These are phyloP conservation scores for Octomys mimax DNA, from an alignment of 2,797 vertebrate genomes.

Conservation along the genomic window DNA sequence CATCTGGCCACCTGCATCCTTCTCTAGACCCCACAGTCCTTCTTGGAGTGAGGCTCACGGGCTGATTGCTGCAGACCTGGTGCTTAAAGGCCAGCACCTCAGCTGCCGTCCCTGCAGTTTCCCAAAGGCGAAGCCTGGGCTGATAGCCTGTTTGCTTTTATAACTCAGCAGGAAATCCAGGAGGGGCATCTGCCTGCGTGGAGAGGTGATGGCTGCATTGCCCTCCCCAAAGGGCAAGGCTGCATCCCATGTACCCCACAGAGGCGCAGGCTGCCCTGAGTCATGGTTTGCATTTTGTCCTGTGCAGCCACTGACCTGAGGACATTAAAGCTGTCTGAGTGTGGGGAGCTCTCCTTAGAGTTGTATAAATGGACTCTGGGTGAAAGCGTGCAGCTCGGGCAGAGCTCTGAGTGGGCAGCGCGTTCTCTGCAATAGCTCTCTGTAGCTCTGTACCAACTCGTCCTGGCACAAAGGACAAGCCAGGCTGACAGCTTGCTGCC, in stretches of 20 bases:
- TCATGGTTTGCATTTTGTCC: constrained; percentile 66
- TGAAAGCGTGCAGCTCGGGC: constrained; percentile 13
- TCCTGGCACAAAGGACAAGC: neutral
- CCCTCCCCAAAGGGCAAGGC: constrained; percentile 3
- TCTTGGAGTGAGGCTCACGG: neutral
- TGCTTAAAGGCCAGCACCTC: neutral
- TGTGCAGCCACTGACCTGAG: constrained; percentile 53
- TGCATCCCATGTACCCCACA: neutral
- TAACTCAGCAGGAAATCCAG: constrained; percentile 13
- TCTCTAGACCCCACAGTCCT: neutral
- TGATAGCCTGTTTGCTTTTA: constrained; percentile 31
- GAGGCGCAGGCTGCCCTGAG: neutral
- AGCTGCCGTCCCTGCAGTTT: neutral
- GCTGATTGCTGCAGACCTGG: neutral
- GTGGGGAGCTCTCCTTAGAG: neutral
- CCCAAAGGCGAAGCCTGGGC: constrained; percentile 25
- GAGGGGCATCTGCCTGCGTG: neutral
- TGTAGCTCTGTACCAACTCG: neutral
- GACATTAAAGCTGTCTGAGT: constrained; percentile 27
- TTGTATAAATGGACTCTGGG: constrained; percentile 36
- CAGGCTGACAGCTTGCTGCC: neutral
- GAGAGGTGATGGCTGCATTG: neutral
- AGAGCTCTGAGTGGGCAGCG: constrained; percentile 11
- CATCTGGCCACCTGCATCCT: neutral
- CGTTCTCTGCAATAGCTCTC: neutral